These are phyloP conservation scores for Chrysodeixis includens DNA, from an alignment of 2,888 invertebrate genomes.

Conservation along the genomic window DNA sequence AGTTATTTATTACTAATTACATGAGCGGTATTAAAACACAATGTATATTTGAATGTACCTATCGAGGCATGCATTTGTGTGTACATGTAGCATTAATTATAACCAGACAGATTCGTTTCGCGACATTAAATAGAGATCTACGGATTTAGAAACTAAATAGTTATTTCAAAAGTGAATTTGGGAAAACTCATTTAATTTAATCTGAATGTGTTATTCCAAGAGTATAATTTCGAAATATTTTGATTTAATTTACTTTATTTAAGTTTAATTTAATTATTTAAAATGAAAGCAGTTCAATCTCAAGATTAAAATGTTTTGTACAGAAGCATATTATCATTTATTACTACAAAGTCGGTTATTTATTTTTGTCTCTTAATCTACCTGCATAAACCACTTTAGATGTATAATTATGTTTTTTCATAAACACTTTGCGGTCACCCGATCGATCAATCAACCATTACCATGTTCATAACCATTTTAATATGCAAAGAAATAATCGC, in stretches of 20 bases:
- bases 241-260: background rate
- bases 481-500: background rate
- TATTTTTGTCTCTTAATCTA: no score
- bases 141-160: slow-evolving; percentile 1
- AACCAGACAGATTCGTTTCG: background rate
- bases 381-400: no score
- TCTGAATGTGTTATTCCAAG: background rate
- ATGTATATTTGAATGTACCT: no score
- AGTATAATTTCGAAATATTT: background rate
- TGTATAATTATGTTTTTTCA: background rate
- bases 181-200: background rate
- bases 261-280: background rate
- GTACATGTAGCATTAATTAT: no score
- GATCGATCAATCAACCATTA: background rate
- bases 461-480: background rate
- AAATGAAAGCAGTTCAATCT: background rate
- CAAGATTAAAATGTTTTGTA: no score
- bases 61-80: no score
- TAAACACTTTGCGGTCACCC: background rate
- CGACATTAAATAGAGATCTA: background rate
- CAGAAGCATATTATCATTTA: background rate
- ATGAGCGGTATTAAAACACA: no score
- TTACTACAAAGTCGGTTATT: no score
- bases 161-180: slow-evolving; percentile 3
- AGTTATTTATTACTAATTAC: no score